phyloP scores from a whole-genome alignment of 2,113 vertebrate species.

The Cryptomyrus ogoouensis region DNA sequence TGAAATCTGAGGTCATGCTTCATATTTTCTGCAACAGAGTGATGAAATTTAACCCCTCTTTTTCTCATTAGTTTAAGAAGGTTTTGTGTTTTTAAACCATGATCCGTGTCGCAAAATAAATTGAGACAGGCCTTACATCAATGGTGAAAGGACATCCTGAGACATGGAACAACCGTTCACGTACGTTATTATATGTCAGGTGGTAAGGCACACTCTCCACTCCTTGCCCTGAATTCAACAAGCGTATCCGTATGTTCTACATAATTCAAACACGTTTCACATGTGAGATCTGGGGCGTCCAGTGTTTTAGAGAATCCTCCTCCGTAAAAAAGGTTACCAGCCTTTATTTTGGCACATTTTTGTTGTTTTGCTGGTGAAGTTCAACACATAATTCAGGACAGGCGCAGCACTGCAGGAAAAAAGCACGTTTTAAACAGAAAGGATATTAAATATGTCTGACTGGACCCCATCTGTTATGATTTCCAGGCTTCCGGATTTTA shows the following conservation, averaged over 20 bases:
- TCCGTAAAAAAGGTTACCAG: neutral
- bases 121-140: conserved; percentile 1
- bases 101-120: neutral
- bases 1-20: neutral
- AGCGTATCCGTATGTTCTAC: neutral
- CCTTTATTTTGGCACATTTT: neutral
- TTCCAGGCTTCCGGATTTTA: neutral
- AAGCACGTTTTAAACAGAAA: neutral
- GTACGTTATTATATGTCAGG: neutral
- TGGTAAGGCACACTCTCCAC: neutral
- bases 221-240: neutral
- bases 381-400: neutral
- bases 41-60: neutral
- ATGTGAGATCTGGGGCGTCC: neutral
- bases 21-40: neutral
- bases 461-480: neutral
- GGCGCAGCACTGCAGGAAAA: neutral
- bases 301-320: neutral
- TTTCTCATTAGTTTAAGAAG: neutral
- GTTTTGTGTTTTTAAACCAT: conserved; percentile 11
- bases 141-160: neutral
- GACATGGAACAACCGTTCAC: neutral
- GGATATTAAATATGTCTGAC: neutral
- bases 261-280: neutral
- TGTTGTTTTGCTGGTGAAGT: neutral